Conservation (phyloP, 2,113 vertebrate genomes). For the Formicarius rufipectus region DNA sequence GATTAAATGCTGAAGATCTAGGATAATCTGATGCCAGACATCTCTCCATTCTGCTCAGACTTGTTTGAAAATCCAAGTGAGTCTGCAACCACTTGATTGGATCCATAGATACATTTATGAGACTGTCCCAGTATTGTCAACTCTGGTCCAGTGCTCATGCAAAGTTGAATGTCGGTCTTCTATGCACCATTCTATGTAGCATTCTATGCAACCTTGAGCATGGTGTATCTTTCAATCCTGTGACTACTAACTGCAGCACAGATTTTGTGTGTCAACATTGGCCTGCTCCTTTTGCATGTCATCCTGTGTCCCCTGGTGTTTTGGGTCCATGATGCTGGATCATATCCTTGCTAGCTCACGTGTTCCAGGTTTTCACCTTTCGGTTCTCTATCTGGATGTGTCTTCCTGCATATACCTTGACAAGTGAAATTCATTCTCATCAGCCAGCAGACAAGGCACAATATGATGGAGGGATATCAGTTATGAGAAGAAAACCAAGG, state of each 20-base stretch:
- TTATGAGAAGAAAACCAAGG: neutral
- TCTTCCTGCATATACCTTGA: rapidly evolving
- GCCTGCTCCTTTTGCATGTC: neutral
- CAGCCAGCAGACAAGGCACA: neutral
- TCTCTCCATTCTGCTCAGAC: neutral
- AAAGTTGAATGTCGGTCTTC: neutral
- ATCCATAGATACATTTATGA: neutral
- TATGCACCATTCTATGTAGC: neutral
- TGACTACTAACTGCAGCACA: neutral
- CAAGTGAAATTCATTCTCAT: neutral
- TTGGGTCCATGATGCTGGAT: neutral
- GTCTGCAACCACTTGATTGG: neutral
- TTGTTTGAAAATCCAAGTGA: neutral
- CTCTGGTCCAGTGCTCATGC: neutral
- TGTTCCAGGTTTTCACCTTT: neutral
- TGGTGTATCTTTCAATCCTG: neutral
- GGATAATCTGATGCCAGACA: neutral
- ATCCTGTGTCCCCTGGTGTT: neutral
- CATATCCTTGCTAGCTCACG: neutral
- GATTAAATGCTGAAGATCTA: neutral
- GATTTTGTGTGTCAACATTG: rapidly evolving
- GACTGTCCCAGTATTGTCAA: neutral
- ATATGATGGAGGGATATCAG: neutral
- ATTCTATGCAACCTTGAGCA: neutral
- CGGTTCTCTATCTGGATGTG: neutral